Percentiles rank a stretch among this genome's conserved stretches.
Conservation (phyloP, 2,113 vertebrate species). For the Apodemus speciosus region DNA sequence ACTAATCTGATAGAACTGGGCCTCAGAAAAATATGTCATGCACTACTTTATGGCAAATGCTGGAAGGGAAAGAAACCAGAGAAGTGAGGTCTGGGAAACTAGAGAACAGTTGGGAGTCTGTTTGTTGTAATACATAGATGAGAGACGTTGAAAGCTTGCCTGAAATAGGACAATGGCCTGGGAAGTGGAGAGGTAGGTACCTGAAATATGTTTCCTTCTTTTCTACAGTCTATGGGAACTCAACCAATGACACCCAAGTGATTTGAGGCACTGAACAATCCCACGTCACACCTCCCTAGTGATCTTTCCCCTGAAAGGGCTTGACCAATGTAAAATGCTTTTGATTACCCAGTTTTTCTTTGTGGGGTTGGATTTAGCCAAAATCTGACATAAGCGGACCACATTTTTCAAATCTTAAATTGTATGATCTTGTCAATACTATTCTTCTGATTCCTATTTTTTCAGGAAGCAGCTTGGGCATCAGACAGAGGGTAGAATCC, state of each 20-base stretch:
- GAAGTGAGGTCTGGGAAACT: neutral
- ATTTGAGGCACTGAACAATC: neutral
- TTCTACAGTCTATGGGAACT: neutral
- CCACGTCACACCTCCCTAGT: neutral
- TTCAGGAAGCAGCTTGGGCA: neutral
- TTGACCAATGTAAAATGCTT: neutral
- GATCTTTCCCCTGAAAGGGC: neutral
- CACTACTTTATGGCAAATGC: neutral
- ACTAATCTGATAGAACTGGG: neutral
- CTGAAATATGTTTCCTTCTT: neutral
- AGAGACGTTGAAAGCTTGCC: neutral
- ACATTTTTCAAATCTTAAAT: neutral
- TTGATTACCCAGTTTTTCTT: neutral
- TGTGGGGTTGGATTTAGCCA: neutral
- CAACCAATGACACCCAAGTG: neutral
- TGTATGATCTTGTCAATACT: neutral
- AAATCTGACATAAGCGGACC: neutral
- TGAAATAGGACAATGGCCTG: neutral
- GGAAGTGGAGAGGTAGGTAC: neutral
- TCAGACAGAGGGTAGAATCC: neutral
- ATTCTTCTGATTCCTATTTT: neutral
- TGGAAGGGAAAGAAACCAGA: neutral
- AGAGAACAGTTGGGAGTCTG: neutral
- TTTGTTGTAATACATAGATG: neutral
- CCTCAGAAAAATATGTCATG: neutral